A percentile compares a stretch with the other conserved stretches of the same genome.
These are phyloP conservation scores for Drosophila melanosoma DNA, from an alignment of 2,888 invertebrate species.

Conservation along the genomic window DNA sequence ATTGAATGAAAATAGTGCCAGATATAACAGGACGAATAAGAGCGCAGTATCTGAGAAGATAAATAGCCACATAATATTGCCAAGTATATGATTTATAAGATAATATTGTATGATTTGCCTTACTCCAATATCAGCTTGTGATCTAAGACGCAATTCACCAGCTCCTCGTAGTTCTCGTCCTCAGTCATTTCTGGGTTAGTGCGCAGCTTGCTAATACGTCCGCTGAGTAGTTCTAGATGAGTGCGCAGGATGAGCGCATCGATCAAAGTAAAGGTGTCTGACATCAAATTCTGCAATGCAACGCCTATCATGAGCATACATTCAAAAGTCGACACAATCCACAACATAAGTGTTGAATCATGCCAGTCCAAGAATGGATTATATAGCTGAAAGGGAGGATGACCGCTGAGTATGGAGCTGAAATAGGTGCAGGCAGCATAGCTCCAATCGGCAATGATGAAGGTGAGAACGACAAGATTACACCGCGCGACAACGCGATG, in stretches of 20 bases:
- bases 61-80: neutral
- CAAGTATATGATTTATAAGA: neutral
- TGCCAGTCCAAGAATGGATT: slow-evolving; percentile 75
- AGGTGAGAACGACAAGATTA: slow-evolving; percentile 65
- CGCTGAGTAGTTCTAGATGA: slow-evolving; percentile 62
- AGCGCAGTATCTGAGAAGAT: slow-evolving; percentile 49
- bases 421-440: slow-evolving; percentile 63
- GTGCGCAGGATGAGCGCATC: slow-evolving; percentile 64
- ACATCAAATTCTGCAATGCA: slow-evolving; percentile 65
- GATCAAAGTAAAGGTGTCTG: slow-evolving; percentile 66
- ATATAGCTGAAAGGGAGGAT: slow-evolving; percentile 72
- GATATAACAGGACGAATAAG: slow-evolving; percentile 71
- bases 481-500: slow-evolving; percentile 56
- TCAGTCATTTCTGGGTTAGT: slow-evolving; percentile 30
- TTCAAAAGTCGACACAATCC: slow-evolving; percentile 60
- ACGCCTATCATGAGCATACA: slow-evolving; percentile 60
- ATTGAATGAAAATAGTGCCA: slow-evolving; percentile 73
- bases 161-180: slow-evolving; percentile 66
- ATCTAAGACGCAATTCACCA: slow-evolving; percentile 71
- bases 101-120: neutral
- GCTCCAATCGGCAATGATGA: slow-evolving; percentile 54
- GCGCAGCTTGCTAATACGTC: slow-evolving; percentile 60
- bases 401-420: slow-evolving; percentile 55
- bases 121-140: slow-evolving; percentile 73
- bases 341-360: slow-evolving; percentile 42